These are phyloP conservation scores for Anarsia innoxiella DNA, from an alignment of 2,888 invertebrate genomes.

Conservation along the genomic window DNA sequence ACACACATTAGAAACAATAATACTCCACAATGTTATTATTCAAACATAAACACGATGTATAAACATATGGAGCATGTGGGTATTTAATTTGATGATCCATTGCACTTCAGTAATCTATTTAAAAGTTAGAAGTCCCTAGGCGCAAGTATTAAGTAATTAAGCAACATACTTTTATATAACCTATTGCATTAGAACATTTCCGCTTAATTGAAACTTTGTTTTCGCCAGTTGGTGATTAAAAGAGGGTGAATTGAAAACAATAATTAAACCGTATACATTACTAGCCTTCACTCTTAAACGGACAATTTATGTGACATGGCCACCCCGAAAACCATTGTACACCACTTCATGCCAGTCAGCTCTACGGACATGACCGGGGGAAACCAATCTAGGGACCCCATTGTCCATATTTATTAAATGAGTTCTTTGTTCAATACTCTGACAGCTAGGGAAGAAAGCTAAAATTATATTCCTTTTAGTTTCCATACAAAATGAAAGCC, in stretches of 20 bases:
- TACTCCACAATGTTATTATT: too few relatives aligned
- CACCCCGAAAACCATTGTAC: constrained; percentile 48
- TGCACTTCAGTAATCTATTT: too few relatives aligned
- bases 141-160: too few relatives aligned
- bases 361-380: constrained; percentile 44
- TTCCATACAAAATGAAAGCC: neutral
- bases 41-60: too few relatives aligned
- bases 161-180: too few relatives aligned
- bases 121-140: too few relatives aligned
- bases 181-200: neutral
- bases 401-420: constrained; percentile 48
- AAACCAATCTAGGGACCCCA: constrained; percentile 36
- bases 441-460: neutral
- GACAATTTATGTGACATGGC: constrained; percentile 46
- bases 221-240: constrained; percentile 1
- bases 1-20: constrained; percentile 16
- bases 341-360: constrained; percentile 57
- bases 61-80: too few relatives aligned
- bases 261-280: constrained; percentile 50
- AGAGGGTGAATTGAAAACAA: constrained; percentile 37
- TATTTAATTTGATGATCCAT: too few relatives aligned
- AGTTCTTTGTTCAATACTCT: constrained; percentile 36
- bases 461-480: neutral
- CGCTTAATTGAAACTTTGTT: neutral
- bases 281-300: constrained; percentile 38